These are phyloP conservation scores for Sycon ciliatum DNA, from an alignment of 37 sponge, comb jelly and placozoan species.

Conservation along the genomic window DNA sequence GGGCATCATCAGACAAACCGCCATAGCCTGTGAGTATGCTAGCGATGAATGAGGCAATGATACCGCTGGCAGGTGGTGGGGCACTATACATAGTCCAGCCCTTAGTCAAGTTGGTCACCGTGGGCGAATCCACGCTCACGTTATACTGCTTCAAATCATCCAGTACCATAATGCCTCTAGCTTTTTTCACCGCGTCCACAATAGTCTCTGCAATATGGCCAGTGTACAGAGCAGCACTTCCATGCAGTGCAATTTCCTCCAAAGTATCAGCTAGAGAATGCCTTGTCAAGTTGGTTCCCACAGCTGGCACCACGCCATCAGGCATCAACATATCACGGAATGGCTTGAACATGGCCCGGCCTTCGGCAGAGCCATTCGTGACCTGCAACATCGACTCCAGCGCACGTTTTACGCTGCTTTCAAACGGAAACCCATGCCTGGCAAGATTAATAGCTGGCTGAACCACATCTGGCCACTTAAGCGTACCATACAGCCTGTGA, in stretches of 20 bases:
- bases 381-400: too few species aligned
- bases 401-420: too few species aligned
- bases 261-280: slow-evolving; percentile 55
- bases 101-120: slow-evolving; percentile 11
- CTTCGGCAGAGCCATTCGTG: too few species aligned
- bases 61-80: slow-evolving; percentile 63
- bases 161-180: slow-evolving; percentile 47
- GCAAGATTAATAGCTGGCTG: slow-evolving; percentile 61
- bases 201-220: slow-evolving; percentile 45
- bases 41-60: slow-evolving; percentile 50
- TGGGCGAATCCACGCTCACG: slow-evolving; percentile 26
- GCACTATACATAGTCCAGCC: slow-evolving; percentile 41
- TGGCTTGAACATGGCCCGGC: too few species aligned
- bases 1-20: slow-evolving; percentile 11
- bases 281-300: slow-evolving; percentile 22
- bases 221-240: slow-evolving; percentile 47
- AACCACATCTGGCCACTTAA: slow-evolving; percentile 58
- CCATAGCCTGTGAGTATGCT: slow-evolving; percentile 53
- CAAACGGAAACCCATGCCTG: slow-evolving; percentile 55
- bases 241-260: slow-evolving; percentile 32
- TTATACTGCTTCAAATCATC: slow-evolving; percentile 49
- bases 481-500: slow-evolving; percentile 63
- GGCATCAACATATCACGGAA: too few species aligned
- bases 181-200: slow-evolving; percentile 27
- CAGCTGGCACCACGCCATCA: too few species aligned